Base-by-base conservation (phyloP, 2,888 invertebrate genomes). In the Drosophila neotestacea region DNA sequence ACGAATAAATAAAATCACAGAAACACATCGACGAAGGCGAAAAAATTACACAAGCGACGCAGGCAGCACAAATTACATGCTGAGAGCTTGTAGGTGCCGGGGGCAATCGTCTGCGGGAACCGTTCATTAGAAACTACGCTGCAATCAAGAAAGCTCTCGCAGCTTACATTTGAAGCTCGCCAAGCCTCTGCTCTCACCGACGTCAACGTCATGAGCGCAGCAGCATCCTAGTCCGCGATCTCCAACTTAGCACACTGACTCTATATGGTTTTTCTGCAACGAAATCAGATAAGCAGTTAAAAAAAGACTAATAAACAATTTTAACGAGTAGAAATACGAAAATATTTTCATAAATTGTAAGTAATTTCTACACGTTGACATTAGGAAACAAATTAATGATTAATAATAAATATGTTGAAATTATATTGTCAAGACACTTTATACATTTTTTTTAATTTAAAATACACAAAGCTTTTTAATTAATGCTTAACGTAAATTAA, bases 41-140 rank as follows among this genome's bases (percentile, higher is more conserved):
- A 81, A 73, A 87, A 77, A 84, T 88, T 84, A 84, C 84, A 84
- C 84, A 84, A 84, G 88, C 82, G 73, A 50, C 88, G 83, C 60
- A 48, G 52, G 55, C 79, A 52, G 27, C 58, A 60, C 52, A 74
- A 68, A 75, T 74, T 74, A 68, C 58, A 68, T 39, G 68, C 38
- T 6, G 7, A 27, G 44, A 27, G 44, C 30, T 50, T 11, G 30
- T 22, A 9, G 38, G 42, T 10, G 32, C 5, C 7, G 4, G 11
- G 39, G 6, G 42, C 13, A 46, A 51, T 13, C 41, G 41, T 41
- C n/a, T 47, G 32, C 11, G 30, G 44, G 67, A 60, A 51, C 54
- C 54, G 58, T 56, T 63, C 74, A 85, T 84, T 88, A 80, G 86
- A 81, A 83, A 85, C 71, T 54, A 67, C 64, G 69, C 65, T 48